Percentiles rank a stretch among this genome's conserved stretches.
These are phyloP conservation scores for Paratrypauchen microcephalus DNA, from an alignment of 2,797 vertebrate genomes.

Conservation along the genomic window DNA sequence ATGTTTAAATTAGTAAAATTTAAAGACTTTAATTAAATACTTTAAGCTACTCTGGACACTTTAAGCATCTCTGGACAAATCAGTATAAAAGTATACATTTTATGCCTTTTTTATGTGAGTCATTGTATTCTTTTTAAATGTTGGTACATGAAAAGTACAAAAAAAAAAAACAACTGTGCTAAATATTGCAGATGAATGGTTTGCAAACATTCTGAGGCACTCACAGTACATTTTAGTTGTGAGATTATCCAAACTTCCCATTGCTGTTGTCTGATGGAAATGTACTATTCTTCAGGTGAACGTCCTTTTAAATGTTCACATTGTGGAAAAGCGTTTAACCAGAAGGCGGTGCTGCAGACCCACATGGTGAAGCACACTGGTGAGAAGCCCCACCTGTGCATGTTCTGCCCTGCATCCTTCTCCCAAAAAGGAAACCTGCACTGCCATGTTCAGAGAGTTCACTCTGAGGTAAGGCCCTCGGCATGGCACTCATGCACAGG, in stretches of 20 bases:
- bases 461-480: constrained; percentile 87
- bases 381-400: constrained; percentile 95
- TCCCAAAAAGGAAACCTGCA: constrained; percentile 98
- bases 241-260: neutral
- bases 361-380: constrained; percentile 98
- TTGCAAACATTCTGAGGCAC: neutral
- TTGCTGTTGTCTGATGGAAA: neutral
- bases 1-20: no score
- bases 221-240: neutral
- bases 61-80: no score
- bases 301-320: constrained; percentile 92
- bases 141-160: neutral
- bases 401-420: constrained; percentile 95
- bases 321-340: constrained; percentile 97
- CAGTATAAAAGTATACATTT: no score
- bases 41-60: no score
- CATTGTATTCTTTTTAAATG: neutral
- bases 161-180: neutral
- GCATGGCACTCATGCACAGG: neutral
- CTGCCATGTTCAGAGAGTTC: constrained; percentile 96
- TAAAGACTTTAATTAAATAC: no score
- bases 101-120: neutral
- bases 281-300: constrained; percentile 79
- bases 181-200: neutral
- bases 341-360: constrained; percentile 98